phyloP scores from a whole-genome alignment of 2,888 invertebrate species.

The Tupiocoris notatus region DNA sequence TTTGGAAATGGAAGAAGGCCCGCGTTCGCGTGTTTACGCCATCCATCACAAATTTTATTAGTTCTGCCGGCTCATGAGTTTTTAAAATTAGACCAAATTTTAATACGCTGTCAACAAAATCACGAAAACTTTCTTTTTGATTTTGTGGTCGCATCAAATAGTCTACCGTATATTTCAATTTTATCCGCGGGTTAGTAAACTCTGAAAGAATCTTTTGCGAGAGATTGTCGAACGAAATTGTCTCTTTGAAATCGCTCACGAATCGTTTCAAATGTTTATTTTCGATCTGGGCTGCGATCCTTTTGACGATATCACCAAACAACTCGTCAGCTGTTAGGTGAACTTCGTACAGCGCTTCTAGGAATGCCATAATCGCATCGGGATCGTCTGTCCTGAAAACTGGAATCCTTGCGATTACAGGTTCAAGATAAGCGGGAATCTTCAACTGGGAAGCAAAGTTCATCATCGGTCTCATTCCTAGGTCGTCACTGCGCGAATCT shows the following conservation, averaged over 20 bases:
- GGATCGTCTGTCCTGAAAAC: too few relatives aligned
- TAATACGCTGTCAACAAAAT: neutral
- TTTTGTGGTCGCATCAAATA: neutral
- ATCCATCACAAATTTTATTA: too few relatives aligned
- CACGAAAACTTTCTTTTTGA: neutral
- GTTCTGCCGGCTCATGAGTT: neutral
- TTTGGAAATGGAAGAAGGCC: neutral
- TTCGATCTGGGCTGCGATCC: too few relatives aligned
- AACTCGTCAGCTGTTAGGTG: too few relatives aligned
- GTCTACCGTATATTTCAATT: neutral
- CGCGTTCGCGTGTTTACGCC: constrained; percentile 4
- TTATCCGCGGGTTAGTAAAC: neutral
- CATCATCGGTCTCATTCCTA: too few relatives aligned
- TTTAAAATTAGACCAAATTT: neutral
- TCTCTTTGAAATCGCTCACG: neutral
- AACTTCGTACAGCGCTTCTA: too few relatives aligned
- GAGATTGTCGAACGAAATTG: neutral
- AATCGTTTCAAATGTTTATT: constrained; percentile 15
- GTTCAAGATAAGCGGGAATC: too few relatives aligned
- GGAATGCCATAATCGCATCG: too few relatives aligned
- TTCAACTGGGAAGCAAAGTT: too few relatives aligned
- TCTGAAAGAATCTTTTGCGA: neutral
- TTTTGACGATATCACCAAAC: too few relatives aligned
- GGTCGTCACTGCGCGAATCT: too few relatives aligned
- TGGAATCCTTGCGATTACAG: too few relatives aligned